Conservation (phyloP, 2,888 invertebrate genomes). For the Pterostichus niger region DNA sequence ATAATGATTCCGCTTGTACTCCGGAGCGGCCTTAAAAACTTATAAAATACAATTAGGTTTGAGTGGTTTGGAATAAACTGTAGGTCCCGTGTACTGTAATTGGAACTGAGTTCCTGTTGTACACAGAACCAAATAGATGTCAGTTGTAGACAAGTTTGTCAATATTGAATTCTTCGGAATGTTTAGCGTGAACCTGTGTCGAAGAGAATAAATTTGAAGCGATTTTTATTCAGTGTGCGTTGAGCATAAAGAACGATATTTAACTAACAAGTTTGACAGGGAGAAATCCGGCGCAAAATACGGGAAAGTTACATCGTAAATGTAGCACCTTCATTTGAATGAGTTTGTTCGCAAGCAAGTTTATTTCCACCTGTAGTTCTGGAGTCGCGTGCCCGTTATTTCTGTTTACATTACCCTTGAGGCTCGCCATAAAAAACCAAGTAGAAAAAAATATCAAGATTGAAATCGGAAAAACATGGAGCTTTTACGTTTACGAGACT, state of each 20-base stretch:
- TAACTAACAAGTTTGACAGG: conserved; percentile 48
- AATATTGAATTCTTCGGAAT: too few species aligned
- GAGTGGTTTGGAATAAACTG: too few species aligned
- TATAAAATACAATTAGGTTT: too few species aligned
- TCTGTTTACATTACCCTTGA: conserved; percentile 48
- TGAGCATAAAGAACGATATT: conserved; percentile 42
- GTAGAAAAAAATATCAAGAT: conserved; percentile 52
- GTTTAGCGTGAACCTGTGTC: neutral
- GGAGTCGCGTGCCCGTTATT: conserved; percentile 53
- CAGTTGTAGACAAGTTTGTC: too few species aligned
- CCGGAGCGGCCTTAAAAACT: too few species aligned
- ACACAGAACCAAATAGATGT: too few species aligned
- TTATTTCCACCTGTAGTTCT: conserved; percentile 58
- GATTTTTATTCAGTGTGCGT: conserved; percentile 24
- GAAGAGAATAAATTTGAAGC: conserved; percentile 14
- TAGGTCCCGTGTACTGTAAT: too few species aligned
- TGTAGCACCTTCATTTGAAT: conserved; percentile 54
- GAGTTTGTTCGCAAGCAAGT: conserved; percentile 52
- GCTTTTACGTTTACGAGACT: conserved; percentile 40
- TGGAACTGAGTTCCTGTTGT: too few species aligned
- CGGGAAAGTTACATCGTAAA: conserved; percentile 38
- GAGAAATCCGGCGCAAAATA: conserved; percentile 37
- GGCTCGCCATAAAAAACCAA: conserved; percentile 43
- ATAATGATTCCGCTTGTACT: too few species aligned
- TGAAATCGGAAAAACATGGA: conserved; percentile 51